phyloP scores from a whole-genome alignment of 2,797 vertebrate species.

The Myotis findleyi region DNA sequence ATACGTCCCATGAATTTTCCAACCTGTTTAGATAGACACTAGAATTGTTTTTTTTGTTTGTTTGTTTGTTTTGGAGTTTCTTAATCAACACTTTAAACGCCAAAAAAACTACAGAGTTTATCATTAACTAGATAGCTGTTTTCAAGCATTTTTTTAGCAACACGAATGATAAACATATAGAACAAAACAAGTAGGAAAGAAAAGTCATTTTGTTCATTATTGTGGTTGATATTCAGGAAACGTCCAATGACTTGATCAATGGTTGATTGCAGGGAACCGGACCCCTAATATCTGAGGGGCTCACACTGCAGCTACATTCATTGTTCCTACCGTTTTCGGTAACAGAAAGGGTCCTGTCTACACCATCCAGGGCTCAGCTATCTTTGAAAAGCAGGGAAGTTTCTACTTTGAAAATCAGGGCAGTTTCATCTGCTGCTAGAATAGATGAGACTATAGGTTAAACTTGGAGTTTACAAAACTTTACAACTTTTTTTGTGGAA shows the following conservation, averaged over 20 bases:
- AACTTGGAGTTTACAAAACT: neutral
- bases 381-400: neutral
- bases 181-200: neutral
- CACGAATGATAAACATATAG: neutral
- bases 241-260: neutral
- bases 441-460: neutral
- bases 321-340: neutral
- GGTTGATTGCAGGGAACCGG: neutral
- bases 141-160: constrained; percentile 19
- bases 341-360: neutral
- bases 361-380: neutral
- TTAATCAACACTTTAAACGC: neutral
- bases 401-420: too few species aligned
- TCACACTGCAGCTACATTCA: neutral
- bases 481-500: neutral
- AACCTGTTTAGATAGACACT: neutral
- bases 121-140: neutral
- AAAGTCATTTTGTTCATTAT: neutral
- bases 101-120: neutral
- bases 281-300: neutral
- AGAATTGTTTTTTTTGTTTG: neutral
- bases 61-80: neutral
- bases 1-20: neutral
- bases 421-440: neutral
- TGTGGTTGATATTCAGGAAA: neutral